Evolutionary conservation across 2,797 vertebrate genomes (phyloP), one percentile per base, ranked within the genome.

Genomic region (Molothrus aeneus): DNA sequence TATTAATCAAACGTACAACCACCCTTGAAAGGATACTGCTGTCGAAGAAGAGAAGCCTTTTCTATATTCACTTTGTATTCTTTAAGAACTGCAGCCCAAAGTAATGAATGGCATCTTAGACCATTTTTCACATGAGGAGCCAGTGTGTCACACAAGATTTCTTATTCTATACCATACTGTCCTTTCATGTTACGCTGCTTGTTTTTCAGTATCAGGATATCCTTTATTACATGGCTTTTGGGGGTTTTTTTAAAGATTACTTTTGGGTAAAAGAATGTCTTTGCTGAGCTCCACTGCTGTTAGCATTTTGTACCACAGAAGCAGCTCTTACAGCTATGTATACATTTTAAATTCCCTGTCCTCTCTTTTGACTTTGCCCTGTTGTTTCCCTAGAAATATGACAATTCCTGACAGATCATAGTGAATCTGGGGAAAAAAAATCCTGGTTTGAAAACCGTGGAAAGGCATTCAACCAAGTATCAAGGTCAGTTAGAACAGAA

Each of bases 111-210:
- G 71, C 73, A 89, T 93, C 95, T 97, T 95, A 88, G 87, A 94
- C 93, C 90, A 96, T 97, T 97, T 97, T 95, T 98, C 97, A 98
- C 71, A 42, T 64, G 60, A 89, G 70, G 84, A 97, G 88, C 82
- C 63, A 72, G 77, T 68, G 29, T 97, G 96, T 97, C 97, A 96
- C 83, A 47, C 38, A 94, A 80, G 86, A 97, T 97, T 96, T 96
- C 92, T 93, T 91, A 65, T 69, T 95, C 95, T 85, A 86, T 96
- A 86, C 73, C 73, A 88, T 96, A 97, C 95, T 98, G 93, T 96
- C 94, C 54, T 86, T 95, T 93, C 66, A 88, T 66, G 93, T 98
- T 97, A 97, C 2, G 1, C 85, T 97, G 60, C 95, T 97, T 96
- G 94, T 97, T 96, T 97, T 97, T 97, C 92, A 90, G 83, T 92